Evolutionary conservation across 2,888 invertebrate species (phyloP), one percentile per base, ranked within the genome.

Genomic region (Muschampia plurimacula): DNA sequence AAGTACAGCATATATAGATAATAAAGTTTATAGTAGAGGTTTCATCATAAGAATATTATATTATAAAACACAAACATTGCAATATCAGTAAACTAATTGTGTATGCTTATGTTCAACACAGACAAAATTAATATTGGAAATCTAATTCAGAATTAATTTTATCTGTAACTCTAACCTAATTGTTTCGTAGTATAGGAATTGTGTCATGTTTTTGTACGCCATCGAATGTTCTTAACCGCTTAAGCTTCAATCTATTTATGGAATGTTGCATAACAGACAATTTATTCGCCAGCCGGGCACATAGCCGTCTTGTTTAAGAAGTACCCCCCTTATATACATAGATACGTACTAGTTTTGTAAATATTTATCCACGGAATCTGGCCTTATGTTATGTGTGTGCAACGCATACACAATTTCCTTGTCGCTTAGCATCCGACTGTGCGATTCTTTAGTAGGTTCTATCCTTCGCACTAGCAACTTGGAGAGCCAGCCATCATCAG

Each of bases 351-450:
- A 98, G 92, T 98, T 98, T 81, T 96, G 95, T 80, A 99, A 94
- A 91, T 99, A 99, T 89, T 97, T 96, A 79, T 97, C 96, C 92
- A 97, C 96, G 64, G 96, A 97, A 91, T 98, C 98, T 55, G 99
- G 98, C 83, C 98, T 96, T 79, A 99, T 97, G 89, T 98, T 98
- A 90, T 99, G 99, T 76, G 99, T 99, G 88, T 99, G 98, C 74
- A 99, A 95, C 77, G 99, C 98, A 92, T 98, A 99, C 82, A 99
- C 97, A 73, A 97, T 96, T 92, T 99, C 99, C 91, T 99, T 99
- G 91, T 98, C 98, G 83, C 99, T 98, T 65, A 99, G 95, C 97
- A 99, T 98, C 77, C 98, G 97, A 84, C 99, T 99, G 91, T 99
- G 99, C 3, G 99, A 97, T 88, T 99, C 98, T 89, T 98, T 98